Evolutionary conservation across 2,797 vertebrate genomes (phyloP).

Genomic region (Luscinia megarhynchos): DNA sequence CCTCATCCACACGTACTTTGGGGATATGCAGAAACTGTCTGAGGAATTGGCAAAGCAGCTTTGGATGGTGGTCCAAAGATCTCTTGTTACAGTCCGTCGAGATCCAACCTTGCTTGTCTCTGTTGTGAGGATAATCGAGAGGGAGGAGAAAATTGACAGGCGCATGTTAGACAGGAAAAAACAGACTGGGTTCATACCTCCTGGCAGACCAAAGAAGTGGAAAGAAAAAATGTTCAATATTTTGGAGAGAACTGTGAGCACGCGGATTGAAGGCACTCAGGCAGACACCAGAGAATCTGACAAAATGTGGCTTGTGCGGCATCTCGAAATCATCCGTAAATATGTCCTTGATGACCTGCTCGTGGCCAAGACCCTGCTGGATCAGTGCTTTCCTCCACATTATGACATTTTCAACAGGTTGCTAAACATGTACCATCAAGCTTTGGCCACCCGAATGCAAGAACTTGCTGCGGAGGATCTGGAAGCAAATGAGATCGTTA

Average conservation of each 20-base stretch:
- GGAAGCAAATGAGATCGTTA: slow-evolving; percentile 97
- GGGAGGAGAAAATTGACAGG: slow-evolving; percentile 94
- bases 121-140: slow-evolving; percentile 94
- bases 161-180: slow-evolving; percentile 94
- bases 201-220: slow-evolving; percentile 94
- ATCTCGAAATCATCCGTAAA: slow-evolving; percentile 93
- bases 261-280: slow-evolving; percentile 93
- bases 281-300: slow-evolving; percentile 90
- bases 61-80: slow-evolving; percentile 96
- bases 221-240: slow-evolving; percentile 92
- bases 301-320: slow-evolving; percentile 98
- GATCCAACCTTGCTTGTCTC: slow-evolving; percentile 97
- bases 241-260: slow-evolving; percentile 90
- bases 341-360: slow-evolving; percentile 93
- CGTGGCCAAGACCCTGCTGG: slow-evolving; percentile 92
- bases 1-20: slow-evolving; percentile 92
- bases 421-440: slow-evolving; percentile 89
- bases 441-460: slow-evolving; percentile 87
- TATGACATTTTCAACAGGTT: slow-evolving; percentile 90
- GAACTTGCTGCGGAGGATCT: slow-evolving; percentile 92
- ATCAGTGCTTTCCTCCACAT: slow-evolving; percentile 92
- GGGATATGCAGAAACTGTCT: slow-evolving; percentile 90
- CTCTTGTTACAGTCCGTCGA: slow-evolving; percentile 90
- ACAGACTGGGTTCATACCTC: slow-evolving; percentile 93
- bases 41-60: slow-evolving; percentile 94